These are phyloP conservation scores for Synanceia verrucosa DNA, from an alignment of 2,797 vertebrate species.

Conservation along the genomic window DNA sequence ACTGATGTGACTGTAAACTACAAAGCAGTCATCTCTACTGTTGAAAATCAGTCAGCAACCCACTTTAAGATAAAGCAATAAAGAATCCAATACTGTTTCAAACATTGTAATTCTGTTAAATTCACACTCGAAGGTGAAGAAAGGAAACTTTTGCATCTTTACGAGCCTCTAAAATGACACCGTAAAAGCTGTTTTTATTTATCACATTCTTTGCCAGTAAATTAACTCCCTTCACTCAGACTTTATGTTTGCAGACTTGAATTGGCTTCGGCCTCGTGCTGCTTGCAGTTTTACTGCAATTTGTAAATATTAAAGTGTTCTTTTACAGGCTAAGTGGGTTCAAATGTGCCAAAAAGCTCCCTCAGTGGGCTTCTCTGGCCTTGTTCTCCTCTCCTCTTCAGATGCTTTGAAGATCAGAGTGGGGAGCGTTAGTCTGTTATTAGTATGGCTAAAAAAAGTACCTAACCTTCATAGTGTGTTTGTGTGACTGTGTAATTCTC, in stretches of 20 bases:
- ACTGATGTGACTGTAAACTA: slow-evolving; percentile 12
- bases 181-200: slow-evolving; percentile 73
- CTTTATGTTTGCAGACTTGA: slow-evolving; percentile 48
- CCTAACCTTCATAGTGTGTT: slow-evolving; percentile 59
- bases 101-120: slow-evolving; percentile 55
- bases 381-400: slow-evolving; percentile 55
- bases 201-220: slow-evolving; percentile 60
- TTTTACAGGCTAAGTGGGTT: slow-evolving; percentile 69
- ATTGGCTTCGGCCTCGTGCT: slow-evolving; percentile 27
- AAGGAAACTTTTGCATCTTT: slow-evolving; percentile 67
- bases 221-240: slow-evolving; percentile 55
- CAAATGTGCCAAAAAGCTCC: slow-evolving; percentile 65
- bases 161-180: slow-evolving; percentile 66
- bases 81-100: slow-evolving; percentile 44
- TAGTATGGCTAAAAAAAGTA: slow-evolving; percentile 72
- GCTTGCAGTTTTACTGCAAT: slow-evolving; percentile 62
- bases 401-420: slow-evolving; percentile 73
- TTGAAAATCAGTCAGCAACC: slow-evolving; percentile 37
- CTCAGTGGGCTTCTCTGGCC: slow-evolving; percentile 48
- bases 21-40: slow-evolving; percentile 12
- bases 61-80: slow-evolving; percentile 60
- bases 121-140: slow-evolving; percentile 62
- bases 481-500: slow-evolving; percentile 9
- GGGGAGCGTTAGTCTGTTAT: slow-evolving; percentile 74
- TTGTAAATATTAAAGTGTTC: slow-evolving; percentile 74